Evolutionary conservation across 2,888 invertebrate genomes (phyloP), one percentile per base, ranked within the genome.

Genomic region (Barypeithes pellucidus): DNA sequence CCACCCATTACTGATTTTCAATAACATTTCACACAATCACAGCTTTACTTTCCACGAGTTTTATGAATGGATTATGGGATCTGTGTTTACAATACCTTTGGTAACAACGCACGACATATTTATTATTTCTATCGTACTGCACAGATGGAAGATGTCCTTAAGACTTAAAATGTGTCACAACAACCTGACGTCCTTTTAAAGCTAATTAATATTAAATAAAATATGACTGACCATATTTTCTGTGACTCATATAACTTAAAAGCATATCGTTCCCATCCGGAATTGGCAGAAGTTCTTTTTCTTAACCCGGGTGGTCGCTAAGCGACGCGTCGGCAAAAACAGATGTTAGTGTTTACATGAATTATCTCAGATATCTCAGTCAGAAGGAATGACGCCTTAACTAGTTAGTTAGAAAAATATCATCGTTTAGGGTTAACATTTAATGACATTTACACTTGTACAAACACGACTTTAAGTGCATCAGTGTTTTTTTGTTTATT

Each of bases 331-430:
- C 54, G 36, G 43, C 43, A 57, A 69, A 60, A 52, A 68, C 76
- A 78, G 75, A 75, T 77, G 78, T 76, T 76, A 73, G 72, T 77
- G 75, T 77, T 78, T 75, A 77, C 75, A 73, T 77, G 72, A 76
- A 75, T 76, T 74, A 76, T 75, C 63, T 72, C 11, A 57, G 43
- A 63, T 63, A 62, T 70, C 62, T 63, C 62, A 70, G 68, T 50
- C 60, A 59, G 62, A 60, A 62, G 24, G 29, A 39, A 50, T 60
- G 47, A 50, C 41, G 65, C 54, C 33, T 57, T 57, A 16, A 54
- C 54, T 54, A 57, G 54, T 57, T 57, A 65, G 65, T 60, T 59
- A 65, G 73, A 73, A 73, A 73, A 73, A 73, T 73, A 73, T 43
- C 59, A 63, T 68, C 69, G 41, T 57, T 62, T 33, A 50, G 70